Conservation (phyloP, 2,888 invertebrate species). For the Drosophila merina region DNA sequence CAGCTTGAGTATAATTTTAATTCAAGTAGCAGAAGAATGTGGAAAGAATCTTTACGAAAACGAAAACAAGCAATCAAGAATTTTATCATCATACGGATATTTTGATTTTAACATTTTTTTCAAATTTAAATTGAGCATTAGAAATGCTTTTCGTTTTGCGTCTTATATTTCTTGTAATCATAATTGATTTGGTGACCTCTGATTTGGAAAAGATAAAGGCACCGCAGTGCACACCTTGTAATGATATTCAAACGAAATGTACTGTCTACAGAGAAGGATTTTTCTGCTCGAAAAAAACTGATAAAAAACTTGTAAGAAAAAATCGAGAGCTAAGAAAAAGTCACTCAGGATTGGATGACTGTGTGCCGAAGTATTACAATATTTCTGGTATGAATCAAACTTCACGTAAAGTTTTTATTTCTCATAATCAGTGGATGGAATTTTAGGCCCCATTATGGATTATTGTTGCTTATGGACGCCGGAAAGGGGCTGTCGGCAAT, state of each 20-base stretch:
- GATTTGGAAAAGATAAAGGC: neutral
- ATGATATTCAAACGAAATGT: neutral
- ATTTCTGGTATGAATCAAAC: neutral
- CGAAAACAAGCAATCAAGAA: neutral
- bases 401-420: neutral
- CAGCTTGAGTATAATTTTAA: no score
- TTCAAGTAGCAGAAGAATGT: no score
- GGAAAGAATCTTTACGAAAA: neutral
- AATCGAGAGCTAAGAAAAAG: neutral
- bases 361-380: neutral
- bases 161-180: neutral
- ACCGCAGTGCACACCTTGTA: neutral
- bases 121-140: neutral
- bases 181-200: neutral
- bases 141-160: neutral
- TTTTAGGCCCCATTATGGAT: neutral
- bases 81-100: neutral
- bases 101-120: neutral
- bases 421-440: neutral
- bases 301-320: neutral
- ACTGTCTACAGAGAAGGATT: neutral
- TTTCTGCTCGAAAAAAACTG: neutral
- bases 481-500: constrained; percentile 11
- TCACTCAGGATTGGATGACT: neutral
- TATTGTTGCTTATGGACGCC: constrained; percentile 19